Base-by-base conservation (phyloP, 2,888 invertebrate genomes). In the Xylocampa areola region DNA sequence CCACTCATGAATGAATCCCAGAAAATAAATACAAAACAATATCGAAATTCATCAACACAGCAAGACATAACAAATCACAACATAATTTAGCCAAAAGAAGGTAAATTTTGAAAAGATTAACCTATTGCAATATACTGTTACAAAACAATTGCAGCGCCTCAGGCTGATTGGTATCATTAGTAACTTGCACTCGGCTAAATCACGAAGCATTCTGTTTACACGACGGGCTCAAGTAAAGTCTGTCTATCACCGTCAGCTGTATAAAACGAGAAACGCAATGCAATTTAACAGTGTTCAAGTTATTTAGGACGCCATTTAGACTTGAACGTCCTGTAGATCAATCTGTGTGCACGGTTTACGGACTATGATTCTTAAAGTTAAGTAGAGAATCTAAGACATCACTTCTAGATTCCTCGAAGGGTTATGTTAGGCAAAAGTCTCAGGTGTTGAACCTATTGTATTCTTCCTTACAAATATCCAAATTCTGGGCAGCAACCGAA, bases 101-200 rank as follows among this genome's bases (percentile, higher is more conserved):
- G n/a, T n/a, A n/a, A n/a, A n/a, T n/a, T n/a, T n/a, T n/a, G n/a
- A n/a, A n/a, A n/a, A n/a, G n/a, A n/a, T n/a, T n/a, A n/a, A 32
- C 4, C 10, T 11, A 32, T 27, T 14, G 11, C 19, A 7, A n/a
- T 39, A 23, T 41, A 13, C 8, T 41, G 41, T 54, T 58, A 45
- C 53, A 51, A 48, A 67, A 54, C 37, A 52, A 43, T 37, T 30
- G 54, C 53, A 58, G 44, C 61, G 73, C 54, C 41, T 61, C 71
- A 77, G 65, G 72, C 69, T 75, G 74, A 75, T 78, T 76, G 69
- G 53, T 61, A 62, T 68, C 41, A 62, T 54, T 52, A 60, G 70
- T 72, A 76, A 78, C 36, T 45, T 6, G 21, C 6, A 40, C 14
- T 35, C 10, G 47, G 14, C 37, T 49, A 23, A 49, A 41, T 58